phyloP scores from a whole-genome alignment of 2,113 vertebrate genomes.

The Perca fluviatilis region DNA sequence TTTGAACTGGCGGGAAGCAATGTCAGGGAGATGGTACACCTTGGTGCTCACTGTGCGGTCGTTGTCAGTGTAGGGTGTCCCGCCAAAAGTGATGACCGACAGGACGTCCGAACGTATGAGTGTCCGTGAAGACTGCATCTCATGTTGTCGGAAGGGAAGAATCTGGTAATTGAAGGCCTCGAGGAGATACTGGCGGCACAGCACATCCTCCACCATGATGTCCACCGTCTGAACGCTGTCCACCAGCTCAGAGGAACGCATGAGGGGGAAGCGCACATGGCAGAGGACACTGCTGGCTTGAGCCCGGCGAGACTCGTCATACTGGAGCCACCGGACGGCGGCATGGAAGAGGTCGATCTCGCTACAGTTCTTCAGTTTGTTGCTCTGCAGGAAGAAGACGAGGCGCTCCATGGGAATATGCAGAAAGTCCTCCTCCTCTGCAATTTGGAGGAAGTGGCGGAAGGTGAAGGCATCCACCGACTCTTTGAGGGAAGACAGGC shows the following conservation, averaged over 20 bases:
- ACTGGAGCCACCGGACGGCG: slow-evolving; percentile 92
- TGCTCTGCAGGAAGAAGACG: slow-evolving; percentile 97
- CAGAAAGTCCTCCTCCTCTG: slow-evolving; percentile 95
- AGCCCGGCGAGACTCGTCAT: slow-evolving; percentile 86
- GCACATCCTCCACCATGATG: slow-evolving; percentile 96
- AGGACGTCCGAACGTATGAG: slow-evolving; percentile 89
- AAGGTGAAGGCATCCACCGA: slow-evolving; percentile 96
- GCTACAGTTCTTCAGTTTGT: slow-evolving; percentile 92
- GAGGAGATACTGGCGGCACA: slow-evolving; percentile 93
- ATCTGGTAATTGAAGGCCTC: slow-evolving; percentile 99
- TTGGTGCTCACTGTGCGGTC: slow-evolving; percentile 93
- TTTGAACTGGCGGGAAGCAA: slow-evolving; percentile 89
- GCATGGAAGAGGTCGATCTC: slow-evolving; percentile 96
- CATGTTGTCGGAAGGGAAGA: slow-evolving; percentile 95
- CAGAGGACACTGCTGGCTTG: slow-evolving; percentile 90
- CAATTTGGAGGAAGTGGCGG: slow-evolving; percentile 95
- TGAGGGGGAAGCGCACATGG: slow-evolving; percentile 96
- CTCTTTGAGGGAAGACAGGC: slow-evolving; percentile 93
- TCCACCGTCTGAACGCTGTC: slow-evolving; percentile 95
- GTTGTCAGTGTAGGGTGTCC: slow-evolving; percentile 96
- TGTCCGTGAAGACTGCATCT: slow-evolving; percentile 94
- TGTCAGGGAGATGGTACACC: slow-evolving; percentile 89
- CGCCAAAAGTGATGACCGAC: slow-evolving; percentile 93
- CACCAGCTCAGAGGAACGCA: slow-evolving; percentile 95
- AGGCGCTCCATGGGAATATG: slow-evolving; percentile 95